These are phyloP conservation scores for Lasioglossum zephyrum DNA, from an alignment of 2,888 invertebrate species.

Conservation along the genomic window DNA sequence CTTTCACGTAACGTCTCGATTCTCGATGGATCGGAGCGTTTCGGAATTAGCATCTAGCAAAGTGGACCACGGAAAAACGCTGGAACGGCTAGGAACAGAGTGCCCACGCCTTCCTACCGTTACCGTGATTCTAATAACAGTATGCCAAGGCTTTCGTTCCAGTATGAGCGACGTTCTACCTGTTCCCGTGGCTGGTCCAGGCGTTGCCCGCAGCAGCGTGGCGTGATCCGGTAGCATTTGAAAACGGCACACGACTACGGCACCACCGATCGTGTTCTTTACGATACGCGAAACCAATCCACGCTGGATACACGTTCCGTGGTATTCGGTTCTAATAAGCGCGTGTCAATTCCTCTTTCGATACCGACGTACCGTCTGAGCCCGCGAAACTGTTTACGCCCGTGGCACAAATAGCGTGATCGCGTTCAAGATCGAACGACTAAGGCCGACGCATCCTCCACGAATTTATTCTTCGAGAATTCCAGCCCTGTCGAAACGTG, in stretches of 20 bases:
- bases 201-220: conserved; percentile 56
- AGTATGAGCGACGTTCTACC: conserved; percentile 56
- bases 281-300: conserved; percentile 2
- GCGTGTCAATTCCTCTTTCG: conserved; percentile 57
- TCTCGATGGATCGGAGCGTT: conserved; percentile 33
- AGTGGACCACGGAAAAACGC: conserved; percentile 61
- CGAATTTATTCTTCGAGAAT: conserved; percentile 57
- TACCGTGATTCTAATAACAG: conserved; percentile 66
- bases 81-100: conserved; percentile 14
- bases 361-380: conserved; percentile 25
- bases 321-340: conserved; percentile 55
- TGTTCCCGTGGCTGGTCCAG: conserved; percentile 25
- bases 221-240: conserved; percentile 70
- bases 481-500: conserved; percentile 25
- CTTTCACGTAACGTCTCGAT: conserved; percentile 35
- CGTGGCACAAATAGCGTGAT: conserved; percentile 64
- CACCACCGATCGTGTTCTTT: conserved; percentile 11
- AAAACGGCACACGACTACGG: conserved; percentile 59
- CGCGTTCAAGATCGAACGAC: conserved; percentile 50
- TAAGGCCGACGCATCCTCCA: conserved; percentile 21
- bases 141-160: conserved; percentile 53
- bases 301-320: conserved; percentile 7
- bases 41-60: conserved; percentile 49
- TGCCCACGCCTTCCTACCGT: conserved; percentile 23
- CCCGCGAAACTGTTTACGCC: conserved; percentile 29